Evolutionary conservation across 2,113 vertebrate genomes (phyloP), one percentile per base, ranked within the genome.

Genomic region (Cepphus grylle): DNA sequence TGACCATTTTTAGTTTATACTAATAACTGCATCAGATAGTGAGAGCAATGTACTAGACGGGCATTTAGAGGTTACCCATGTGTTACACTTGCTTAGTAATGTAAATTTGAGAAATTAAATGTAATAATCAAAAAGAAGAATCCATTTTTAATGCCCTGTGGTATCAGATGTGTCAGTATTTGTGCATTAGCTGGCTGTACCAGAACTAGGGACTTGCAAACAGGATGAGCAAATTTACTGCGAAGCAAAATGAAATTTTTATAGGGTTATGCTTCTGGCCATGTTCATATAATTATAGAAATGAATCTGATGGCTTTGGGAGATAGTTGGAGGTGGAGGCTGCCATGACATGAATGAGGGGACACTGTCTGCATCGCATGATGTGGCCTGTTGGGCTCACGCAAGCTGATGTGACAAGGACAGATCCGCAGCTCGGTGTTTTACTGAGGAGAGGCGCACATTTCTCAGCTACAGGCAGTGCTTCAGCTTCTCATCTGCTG

Each of bases 341-440:
- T 86, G 34, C 34, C 0, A 0, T 73, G 59, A 30, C 15, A 4
- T 7, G 9, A 47, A 13, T 15, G 53, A 65, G 23, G 50, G 40
- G 55, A 70, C 2, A 2, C 21, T 49, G 29, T 59, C 20, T 25
- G 7, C 26, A 4, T 20, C 0, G 1, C 1, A 0, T 9, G 52
- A 22, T 20, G 8, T 34, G 62, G 13, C 19, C 4, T 1, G 3
- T 9, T 71, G 56, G 27, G 4, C 32, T 82, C 20, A 0, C 4
- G 19, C 2, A 45, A n/a, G 18, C 40, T 27, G 34, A 11, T 62
- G 63, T 14, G 27, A 3, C 49, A 29, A 43, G 20, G 59, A 47
- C 49, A 59, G 72, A 50, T 53, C 10, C 29, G 11, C 17, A 22
- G 45, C 47, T 72, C 25, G 6, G 29, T 23, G 30, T 26, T 34